Base-by-base conservation (phyloP, 1,140 invertebrate genomes). In the Phocides pigmalion region DNA sequence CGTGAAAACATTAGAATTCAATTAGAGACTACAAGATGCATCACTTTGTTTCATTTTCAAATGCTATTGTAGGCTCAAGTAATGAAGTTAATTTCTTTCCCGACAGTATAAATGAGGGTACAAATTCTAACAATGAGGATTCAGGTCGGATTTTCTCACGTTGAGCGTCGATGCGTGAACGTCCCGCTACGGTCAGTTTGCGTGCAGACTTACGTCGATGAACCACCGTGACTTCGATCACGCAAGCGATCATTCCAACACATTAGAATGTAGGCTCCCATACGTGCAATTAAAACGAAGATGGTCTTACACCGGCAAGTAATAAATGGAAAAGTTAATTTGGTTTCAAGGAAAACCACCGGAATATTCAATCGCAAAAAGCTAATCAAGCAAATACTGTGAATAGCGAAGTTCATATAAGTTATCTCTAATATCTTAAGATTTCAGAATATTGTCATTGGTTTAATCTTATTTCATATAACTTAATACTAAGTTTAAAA, bases 61-160 rank as follows among this genome's bases (percentile, higher is more conserved):
- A 58, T 58, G 53, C 41, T 32, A 44, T 44, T 58, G 53, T 58
- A 42, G 53, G 41, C 39, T 58, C 15, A 12, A 58, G 59, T 67
- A 62, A 63, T 67, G 51, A 16, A 50, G 62, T 64, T 67, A 67
- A 69, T 76, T 70, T 70, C 62, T 68, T 67, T 72, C 68, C 68
- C 59, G 70, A 78, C 68, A 66, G 70, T 70, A 79, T 61, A 82
- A 74, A 81, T 74, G 72, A 81, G 82, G 74, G 75, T 78, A 78
- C 62, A 73, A 77, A 72, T 75, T 68, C 75, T 73, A 83, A 89
- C 85, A 89, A 87, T 85, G 71, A 74, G 67, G 73, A 74, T 44
- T 70, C 35, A 71, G 61, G 69, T 68, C 76, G 74, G 80, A 76
- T 82, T 70, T 87, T 90, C 87, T 76, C 87, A 90, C 87, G 84